Conservation (phyloP, 2,888 invertebrate species). For the Aleiodes leptofemur region DNA sequence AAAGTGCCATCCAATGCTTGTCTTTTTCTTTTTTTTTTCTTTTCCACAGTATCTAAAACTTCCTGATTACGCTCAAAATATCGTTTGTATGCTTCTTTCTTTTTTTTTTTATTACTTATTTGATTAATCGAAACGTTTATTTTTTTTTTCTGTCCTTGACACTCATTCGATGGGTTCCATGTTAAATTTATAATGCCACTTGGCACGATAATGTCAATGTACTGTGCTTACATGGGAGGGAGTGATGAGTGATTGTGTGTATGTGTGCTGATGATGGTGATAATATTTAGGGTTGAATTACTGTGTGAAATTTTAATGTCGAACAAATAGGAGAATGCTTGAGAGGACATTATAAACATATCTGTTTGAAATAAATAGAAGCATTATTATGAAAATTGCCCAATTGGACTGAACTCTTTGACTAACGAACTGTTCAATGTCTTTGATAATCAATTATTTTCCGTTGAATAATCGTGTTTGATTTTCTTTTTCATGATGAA, state of each 20-base stretch:
- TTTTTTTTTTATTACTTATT: neutral
- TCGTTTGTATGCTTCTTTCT: constrained; percentile 35
- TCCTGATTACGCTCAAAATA: constrained; percentile 36
- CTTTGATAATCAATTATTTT: constrained; percentile 22
- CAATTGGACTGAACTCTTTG: neutral
- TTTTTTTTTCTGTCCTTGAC: constrained; percentile 57
- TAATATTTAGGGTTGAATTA: neutral
- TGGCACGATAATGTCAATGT: constrained; percentile 57
- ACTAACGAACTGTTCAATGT: constrained; percentile 18
- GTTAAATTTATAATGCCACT: constrained; percentile 63
- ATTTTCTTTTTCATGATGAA: neutral
- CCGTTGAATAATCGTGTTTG: neutral
- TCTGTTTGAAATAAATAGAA: constrained; percentile 22
- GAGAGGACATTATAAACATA: neutral
- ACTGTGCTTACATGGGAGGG: constrained; percentile 22
- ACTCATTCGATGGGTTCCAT: constrained; percentile 58
- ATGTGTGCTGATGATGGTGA: constrained; percentile 8
- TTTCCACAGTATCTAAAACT: constrained; percentile 1
- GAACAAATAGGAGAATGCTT: neutral
- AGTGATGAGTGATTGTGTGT: neutral
- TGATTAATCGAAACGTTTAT: constrained; percentile 21
- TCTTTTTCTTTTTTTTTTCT: neutral
- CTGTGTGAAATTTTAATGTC: neutral
- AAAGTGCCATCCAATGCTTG: constrained; percentile 29
- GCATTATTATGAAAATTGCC: constrained; percentile 1